Evolutionary conservation across 2,797 vertebrate genomes (phyloP).

Genomic region (Ptychobarbus kaznakovi): DNA sequence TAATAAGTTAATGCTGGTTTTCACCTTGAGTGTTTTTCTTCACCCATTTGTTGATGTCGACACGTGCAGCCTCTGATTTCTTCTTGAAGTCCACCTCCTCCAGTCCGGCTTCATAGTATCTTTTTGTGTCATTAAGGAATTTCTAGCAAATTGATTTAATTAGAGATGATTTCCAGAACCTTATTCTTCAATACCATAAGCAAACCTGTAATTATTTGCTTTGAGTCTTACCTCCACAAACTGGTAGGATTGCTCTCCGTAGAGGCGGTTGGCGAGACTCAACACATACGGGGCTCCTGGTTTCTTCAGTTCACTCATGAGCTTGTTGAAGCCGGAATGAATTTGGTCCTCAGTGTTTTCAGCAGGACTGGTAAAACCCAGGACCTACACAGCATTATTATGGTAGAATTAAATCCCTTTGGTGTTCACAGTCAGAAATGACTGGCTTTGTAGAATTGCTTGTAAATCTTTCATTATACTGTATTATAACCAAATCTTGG

Average conservation of each 20-base stretch:
- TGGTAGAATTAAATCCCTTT: background rate
- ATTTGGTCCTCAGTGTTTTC: slow-evolving; percentile 61
- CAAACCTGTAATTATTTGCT: background rate
- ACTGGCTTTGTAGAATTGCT: no score
- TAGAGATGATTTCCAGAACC: background rate
- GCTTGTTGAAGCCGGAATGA: slow-evolving; percentile 65
- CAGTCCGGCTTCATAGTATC: no score
- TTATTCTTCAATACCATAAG: background rate
- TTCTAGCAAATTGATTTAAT: background rate
- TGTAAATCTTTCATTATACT: no score
- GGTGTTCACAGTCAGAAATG: no score
- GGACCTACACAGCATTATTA: slow-evolving; percentile 17
- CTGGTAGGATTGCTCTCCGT: no score
- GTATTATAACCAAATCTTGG: no score
- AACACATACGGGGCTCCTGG: slow-evolving; percentile 36
- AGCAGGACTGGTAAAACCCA: background rate
- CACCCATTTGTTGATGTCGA: slow-evolving; percentile 89
- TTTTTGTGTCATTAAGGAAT: no score
- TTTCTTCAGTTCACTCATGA: slow-evolving; percentile 78
- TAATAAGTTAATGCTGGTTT: background rate
- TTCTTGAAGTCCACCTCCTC: background rate
- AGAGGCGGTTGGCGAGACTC: no score
- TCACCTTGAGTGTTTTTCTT: slow-evolving; percentile 84
- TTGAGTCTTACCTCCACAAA: no score
- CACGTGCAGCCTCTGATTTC: slow-evolving; percentile 72